Conservation (phyloP, 2,888 invertebrate species). For the Xylocampa areola region DNA sequence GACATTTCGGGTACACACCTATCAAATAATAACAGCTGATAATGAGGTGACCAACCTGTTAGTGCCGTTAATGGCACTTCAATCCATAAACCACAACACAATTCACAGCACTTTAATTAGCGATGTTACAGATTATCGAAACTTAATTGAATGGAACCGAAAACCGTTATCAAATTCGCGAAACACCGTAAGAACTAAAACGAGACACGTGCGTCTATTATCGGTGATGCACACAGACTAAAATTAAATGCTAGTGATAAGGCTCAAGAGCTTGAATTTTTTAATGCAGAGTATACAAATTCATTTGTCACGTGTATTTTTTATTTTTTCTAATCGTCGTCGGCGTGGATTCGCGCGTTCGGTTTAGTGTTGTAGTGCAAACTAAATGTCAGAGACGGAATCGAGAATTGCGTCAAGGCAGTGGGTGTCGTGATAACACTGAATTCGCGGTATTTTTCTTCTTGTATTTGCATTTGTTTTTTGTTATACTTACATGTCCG, state of each 20-base stretch:
- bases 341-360: conserved; percentile 61
- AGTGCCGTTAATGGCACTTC: conserved; percentile 60
- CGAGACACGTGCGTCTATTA: conserved; percentile 52
- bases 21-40: conserved; percentile 2
- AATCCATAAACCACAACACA: conserved; percentile 56
- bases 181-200: conserved; percentile 45
- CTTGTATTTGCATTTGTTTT: conserved; percentile 39
- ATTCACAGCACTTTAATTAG: conserved; percentile 47
- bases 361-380: conserved; percentile 52
- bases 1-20: neutral
- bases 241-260: conserved; percentile 57
- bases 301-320: conserved; percentile 59
- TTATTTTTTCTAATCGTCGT: conserved; percentile 47
- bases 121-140: conserved; percentile 50
- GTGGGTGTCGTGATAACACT: conserved; percentile 66
- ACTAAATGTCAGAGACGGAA: conserved; percentile 58
- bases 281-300: conserved; percentile 46
- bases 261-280: conserved; percentile 37
- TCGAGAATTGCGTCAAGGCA: conserved; percentile 60
- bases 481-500: conserved; percentile 30
- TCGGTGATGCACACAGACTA: conserved; percentile 59
- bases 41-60: conserved; percentile 44
- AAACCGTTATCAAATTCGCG: conserved; percentile 53
- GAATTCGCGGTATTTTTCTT: conserved; percentile 55
- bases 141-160: conserved; percentile 52